These are phyloP conservation scores for Thalassoma bifasciatum DNA, from an alignment of 2,113 vertebrate species.

Conservation along the genomic window DNA sequence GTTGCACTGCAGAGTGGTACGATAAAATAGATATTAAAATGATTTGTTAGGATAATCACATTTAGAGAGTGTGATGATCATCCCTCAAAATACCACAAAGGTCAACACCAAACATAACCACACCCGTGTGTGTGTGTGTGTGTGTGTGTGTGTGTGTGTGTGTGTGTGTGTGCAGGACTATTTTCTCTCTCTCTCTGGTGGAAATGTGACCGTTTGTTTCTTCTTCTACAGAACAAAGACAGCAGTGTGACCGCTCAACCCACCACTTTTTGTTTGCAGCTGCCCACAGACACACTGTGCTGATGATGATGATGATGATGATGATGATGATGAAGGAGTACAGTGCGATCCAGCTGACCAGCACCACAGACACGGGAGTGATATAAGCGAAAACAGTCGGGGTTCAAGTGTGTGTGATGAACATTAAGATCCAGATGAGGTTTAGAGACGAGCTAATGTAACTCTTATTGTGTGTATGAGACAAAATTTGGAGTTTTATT, in stretches of 20 bases:
- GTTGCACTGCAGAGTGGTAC: no score
- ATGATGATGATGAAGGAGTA: conserved; percentile 38
- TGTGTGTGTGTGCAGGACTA: conserved; percentile 20
- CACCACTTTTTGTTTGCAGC: conserved; percentile 62
- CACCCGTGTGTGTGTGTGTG: conserved; percentile 4
- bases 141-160: conserved; percentile 23
- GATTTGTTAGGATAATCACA: background rate
- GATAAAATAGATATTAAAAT: no score
- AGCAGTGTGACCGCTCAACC: conserved; percentile 59
- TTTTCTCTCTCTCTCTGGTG: conserved; percentile 14
- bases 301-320: conserved; percentile 16
- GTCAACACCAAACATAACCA: conserved; percentile 20
- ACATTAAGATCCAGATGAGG: no score
- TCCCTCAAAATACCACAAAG: conserved; percentile 23
- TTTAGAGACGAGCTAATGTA: no score
- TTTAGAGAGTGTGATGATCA: conserved; percentile 5
- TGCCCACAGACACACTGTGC: conserved; percentile 54
- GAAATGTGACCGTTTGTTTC: conserved; percentile 54
- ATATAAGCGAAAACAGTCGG: background rate
- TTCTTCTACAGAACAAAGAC: conserved; percentile 64
- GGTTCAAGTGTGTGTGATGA: no score
- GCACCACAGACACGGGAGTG: background rate
- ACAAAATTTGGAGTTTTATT: no score
- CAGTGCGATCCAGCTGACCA: conserved; percentile 34
- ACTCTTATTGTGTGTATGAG: no score